Percentiles rank a stretch among this genome's conserved stretches.
Conservation (phyloP, 2,888 invertebrate genomes). For the Pemphredon lugubris region DNA sequence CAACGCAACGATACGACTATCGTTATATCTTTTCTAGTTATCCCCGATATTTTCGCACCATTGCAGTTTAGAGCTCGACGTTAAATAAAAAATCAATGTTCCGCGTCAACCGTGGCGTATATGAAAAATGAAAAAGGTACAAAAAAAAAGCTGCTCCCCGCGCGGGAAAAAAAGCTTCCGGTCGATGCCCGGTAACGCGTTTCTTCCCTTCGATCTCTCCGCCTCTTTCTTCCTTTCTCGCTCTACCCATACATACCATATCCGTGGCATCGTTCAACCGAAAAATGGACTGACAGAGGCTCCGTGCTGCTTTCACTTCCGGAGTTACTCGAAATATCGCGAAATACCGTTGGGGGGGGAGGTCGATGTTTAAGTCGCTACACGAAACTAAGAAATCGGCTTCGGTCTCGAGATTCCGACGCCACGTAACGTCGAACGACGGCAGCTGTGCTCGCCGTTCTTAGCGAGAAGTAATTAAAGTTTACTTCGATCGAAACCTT, state of each 20-base stretch:
- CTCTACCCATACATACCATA: too few species aligned
- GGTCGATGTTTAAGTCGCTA: background rate
- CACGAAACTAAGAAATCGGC: background rate
- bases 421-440: background rate
- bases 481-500: slow-evolving; percentile 34
- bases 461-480: slow-evolving; percentile 39
- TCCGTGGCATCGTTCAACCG: background rate
- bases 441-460: slow-evolving; percentile 3
- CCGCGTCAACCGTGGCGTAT: too few species aligned
- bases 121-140: too few species aligned
- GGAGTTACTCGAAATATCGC: too few species aligned
- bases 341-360: background rate
- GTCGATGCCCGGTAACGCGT: background rate
- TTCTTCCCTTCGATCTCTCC: background rate
- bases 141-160: too few species aligned
- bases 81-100: too few species aligned
- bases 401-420: background rate
- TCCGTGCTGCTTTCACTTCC: too few species aligned
- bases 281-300: background rate
- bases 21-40: too few species aligned
- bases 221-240: slow-evolving; percentile 6
- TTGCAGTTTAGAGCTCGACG: too few species aligned
- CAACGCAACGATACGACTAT: too few species aligned
- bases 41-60: too few species aligned
- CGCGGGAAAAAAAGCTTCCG: too few species aligned